These are phyloP conservation scores for Parelbella ahira DNA, from an alignment of 2,888 invertebrate genomes.

Conservation along the genomic window DNA sequence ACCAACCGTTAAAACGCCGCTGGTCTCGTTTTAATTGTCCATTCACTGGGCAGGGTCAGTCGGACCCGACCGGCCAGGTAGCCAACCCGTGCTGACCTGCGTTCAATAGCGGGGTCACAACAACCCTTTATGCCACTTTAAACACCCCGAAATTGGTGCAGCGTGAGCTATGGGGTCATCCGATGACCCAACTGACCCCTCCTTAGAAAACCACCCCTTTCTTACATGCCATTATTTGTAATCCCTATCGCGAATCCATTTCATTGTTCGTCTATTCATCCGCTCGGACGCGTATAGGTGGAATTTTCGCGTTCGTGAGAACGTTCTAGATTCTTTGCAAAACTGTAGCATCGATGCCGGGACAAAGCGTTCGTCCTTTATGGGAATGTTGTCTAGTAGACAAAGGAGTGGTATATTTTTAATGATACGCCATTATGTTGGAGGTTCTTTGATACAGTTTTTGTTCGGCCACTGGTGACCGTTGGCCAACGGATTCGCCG, in stretches of 20 bases:
- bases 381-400: constrained; percentile 71
- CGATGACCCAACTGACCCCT: constrained; percentile 73
- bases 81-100: constrained; percentile 70
- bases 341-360: constrained; percentile 64
- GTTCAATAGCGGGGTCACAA: constrained; percentile 55
- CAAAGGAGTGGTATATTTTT: constrained; percentile 76
- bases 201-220: constrained; percentile 67
- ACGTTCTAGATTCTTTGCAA: constrained; percentile 77
- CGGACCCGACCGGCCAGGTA: constrained; percentile 60
- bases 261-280: constrained; percentile 63
- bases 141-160: constrained; percentile 74
- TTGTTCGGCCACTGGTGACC: constrained; percentile 66
- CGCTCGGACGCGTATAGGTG: constrained; percentile 66
- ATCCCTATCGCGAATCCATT: constrained; percentile 82
- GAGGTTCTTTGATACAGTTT: constrained; percentile 66
- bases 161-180: constrained; percentile 78
- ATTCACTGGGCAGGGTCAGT: constrained; percentile 59
- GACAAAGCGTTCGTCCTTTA: constrained; percentile 52
- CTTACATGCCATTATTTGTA: constrained; percentile 80
- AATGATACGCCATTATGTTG: constrained; percentile 73
- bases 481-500: constrained; percentile 75
- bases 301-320: constrained; percentile 78
- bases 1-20: constrained; percentile 58
- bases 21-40: constrained; percentile 76
- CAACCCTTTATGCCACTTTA: constrained; percentile 74